These are phyloP conservation scores for Ricordea florida DNA, from an alignment of 92 coral and sea anemone genomes.

Conservation along the genomic window DNA sequence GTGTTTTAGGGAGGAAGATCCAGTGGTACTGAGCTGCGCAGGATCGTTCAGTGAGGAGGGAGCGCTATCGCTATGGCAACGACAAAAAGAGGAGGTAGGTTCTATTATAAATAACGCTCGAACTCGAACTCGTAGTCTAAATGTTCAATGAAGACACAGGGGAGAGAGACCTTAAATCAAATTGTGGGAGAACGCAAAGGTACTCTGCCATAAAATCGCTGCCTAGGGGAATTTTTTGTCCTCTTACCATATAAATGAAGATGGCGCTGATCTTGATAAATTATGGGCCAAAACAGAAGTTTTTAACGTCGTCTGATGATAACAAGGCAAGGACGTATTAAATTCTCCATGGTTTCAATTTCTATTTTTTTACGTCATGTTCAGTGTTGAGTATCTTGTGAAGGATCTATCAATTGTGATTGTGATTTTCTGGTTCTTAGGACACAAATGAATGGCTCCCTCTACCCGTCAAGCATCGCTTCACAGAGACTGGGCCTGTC, in stretches of 20 bases:
- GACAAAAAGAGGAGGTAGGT: constrained; percentile 66
- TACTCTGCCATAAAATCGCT: too few relatives aligned
- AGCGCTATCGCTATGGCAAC: constrained; percentile 81
- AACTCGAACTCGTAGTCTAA: neutral
- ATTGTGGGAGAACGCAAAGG: too few relatives aligned
- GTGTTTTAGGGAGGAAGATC: constrained; percentile 59
- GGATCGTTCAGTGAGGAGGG: constrained; percentile 82
- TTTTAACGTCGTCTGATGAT: too few relatives aligned
- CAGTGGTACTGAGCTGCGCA: constrained; percentile 78
- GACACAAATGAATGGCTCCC: constrained; percentile 74
- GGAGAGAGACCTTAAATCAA: too few relatives aligned
- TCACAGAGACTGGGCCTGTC: constrained; percentile 23
- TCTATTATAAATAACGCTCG: neutral
- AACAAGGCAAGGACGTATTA: too few relatives aligned
- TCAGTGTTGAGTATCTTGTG: neutral
- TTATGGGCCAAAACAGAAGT: too few relatives aligned
- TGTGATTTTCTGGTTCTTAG: constrained; percentile 14
- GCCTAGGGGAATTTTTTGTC: too few relatives aligned
- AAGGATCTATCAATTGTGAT: neutral
- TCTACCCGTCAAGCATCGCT: constrained; percentile 63
- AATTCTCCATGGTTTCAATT: too few relatives aligned
- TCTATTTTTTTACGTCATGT: too few relatives aligned
- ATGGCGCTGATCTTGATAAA: too few relatives aligned
- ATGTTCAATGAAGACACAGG: too few relatives aligned
- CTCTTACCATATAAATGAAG: too few relatives aligned